phyloP scores from a whole-genome alignment of 2,888 invertebrate genomes.

The Tromatobia lineatoria region DNA sequence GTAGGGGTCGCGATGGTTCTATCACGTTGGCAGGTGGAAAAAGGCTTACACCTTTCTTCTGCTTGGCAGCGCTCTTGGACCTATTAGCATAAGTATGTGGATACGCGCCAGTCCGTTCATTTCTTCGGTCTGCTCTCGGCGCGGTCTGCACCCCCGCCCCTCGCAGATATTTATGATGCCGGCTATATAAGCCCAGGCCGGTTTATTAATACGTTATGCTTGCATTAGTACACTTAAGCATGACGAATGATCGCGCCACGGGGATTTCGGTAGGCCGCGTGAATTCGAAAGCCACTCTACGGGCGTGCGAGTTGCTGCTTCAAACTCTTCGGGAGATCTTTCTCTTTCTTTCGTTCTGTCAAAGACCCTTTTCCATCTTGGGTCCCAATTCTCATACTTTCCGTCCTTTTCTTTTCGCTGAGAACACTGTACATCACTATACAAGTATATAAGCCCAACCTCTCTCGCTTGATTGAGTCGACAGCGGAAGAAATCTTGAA shows the following conservation, averaged over 20 bases:
- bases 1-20: constrained; percentile 65
- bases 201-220: constrained; percentile 85
- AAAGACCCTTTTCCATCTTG: constrained; percentile 40
- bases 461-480: constrained; percentile 15
- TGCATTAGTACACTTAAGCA: constrained; percentile 84
- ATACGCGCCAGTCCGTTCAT: constrained; percentile 67
- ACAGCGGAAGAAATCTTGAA: background rate
- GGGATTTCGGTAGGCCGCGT: constrained; percentile 79
- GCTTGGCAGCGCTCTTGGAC: constrained; percentile 32
- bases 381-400: background rate
- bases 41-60: constrained; percentile 79
- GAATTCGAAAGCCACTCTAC: constrained; percentile 70
- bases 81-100: constrained; percentile 82
- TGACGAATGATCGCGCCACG: constrained; percentile 83
- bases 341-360: constrained; percentile 5
- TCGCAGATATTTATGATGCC: constrained; percentile 78
- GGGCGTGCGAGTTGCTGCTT: constrained; percentile 41
- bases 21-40: constrained; percentile 78
- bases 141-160: constrained; percentile 48
- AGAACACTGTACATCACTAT: background rate
- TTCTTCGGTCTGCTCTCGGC: constrained; percentile 66
- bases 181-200: constrained; percentile 71
- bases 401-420: constrained; percentile 7
- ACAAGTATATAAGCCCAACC: background rate
- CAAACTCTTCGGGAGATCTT: constrained; percentile 33